These are phyloP conservation scores for Ianthella basta DNA, from an alignment of 37 sponge, comb jelly and placozoan species.

Conservation along the genomic window DNA sequence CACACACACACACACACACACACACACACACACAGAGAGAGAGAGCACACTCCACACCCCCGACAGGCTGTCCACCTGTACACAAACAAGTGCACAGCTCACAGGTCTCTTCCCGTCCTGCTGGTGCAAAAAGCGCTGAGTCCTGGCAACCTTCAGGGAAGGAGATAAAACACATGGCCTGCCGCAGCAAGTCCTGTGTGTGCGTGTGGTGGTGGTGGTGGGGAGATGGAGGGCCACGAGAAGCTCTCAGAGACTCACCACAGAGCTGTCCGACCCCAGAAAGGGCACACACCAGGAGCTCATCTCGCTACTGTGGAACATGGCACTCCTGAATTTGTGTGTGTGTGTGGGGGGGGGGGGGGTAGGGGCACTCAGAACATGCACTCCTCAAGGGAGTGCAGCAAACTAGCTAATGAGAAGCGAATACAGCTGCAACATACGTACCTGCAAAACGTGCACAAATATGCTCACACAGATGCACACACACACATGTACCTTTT, in stretches of 20 bases:
- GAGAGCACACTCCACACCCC: too few species aligned
- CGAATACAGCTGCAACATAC: too few species aligned
- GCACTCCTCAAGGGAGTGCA: too few species aligned
- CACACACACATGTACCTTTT: slow-evolving; percentile 22
- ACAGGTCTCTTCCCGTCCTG: slow-evolving; percentile 42
- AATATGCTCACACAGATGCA: too few species aligned
- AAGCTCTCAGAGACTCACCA: slow-evolving; percentile 45
- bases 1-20: too few species aligned
- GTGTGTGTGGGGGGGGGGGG: too few species aligned
- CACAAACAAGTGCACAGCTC: not conserved
- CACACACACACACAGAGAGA: too few species aligned
- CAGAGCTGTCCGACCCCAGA: slow-evolving; percentile 61
- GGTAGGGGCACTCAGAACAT: too few species aligned
- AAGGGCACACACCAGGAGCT: slow-evolving; percentile 59
- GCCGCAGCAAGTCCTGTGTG: not conserved
- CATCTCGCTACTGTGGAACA: slow-evolving; percentile 50
- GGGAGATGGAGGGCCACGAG: too few species aligned
- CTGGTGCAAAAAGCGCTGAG: slow-evolving; percentile 48
- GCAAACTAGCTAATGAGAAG: too few species aligned
- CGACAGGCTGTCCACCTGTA: too few species aligned
- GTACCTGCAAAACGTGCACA: too few species aligned
- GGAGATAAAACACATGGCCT: not conserved
- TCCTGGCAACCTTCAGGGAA: slow-evolving; percentile 42
- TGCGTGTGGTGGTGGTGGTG: not conserved
- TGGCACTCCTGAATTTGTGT: slow-evolving; percentile 41